A percentile compares a stretch with the other conserved stretches of the same genome.
phyloP scores from a whole-genome alignment of 2,797 vertebrate species.

The Gymnopithys bicolor region DNA sequence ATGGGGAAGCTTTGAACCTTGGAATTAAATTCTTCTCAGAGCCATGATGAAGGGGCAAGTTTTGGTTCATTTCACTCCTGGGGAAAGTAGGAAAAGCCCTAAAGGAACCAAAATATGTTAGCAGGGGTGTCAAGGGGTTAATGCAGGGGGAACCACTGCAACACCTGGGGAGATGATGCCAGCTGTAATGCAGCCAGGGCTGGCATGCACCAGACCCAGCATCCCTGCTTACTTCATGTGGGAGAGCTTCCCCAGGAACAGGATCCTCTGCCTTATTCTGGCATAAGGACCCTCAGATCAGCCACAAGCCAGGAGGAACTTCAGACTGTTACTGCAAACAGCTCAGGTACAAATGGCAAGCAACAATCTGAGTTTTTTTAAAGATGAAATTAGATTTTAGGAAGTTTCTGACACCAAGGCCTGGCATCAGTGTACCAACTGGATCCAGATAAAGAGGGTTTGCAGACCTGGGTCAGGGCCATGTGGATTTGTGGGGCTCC shows the following conservation, averaged over 20 bases:
- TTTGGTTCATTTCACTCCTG: slow-evolving; percentile 26
- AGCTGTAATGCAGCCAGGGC: not conserved
- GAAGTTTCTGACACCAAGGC: not conserved
- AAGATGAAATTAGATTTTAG: not conserved
- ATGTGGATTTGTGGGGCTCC: fast-evolving
- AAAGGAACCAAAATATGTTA: not conserved
- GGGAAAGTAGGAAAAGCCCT: slow-evolving; percentile 8
- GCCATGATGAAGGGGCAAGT: slow-evolving; percentile 51
- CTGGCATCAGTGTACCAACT: fast-evolving
- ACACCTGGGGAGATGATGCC: not conserved
- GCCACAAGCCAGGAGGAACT: not conserved
- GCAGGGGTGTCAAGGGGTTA: not conserved
- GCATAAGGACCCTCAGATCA: not conserved
- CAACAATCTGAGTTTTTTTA: not conserved
- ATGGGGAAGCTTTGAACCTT: slow-evolving; percentile 76
- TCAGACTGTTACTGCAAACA: not conserved
- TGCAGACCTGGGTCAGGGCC: not conserved
- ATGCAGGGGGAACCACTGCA: not conserved
- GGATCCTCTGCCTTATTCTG: not conserved
- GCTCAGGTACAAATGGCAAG: not conserved
- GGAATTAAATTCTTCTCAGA: slow-evolving; percentile 73
- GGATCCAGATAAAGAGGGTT: not conserved
- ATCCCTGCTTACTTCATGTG: not conserved
- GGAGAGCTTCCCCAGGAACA: not conserved
- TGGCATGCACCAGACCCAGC: fast-evolving